Evolutionary conservation across 2,797 vertebrate species (phyloP).

Genomic region (Anomalospiza imberbis): DNA sequence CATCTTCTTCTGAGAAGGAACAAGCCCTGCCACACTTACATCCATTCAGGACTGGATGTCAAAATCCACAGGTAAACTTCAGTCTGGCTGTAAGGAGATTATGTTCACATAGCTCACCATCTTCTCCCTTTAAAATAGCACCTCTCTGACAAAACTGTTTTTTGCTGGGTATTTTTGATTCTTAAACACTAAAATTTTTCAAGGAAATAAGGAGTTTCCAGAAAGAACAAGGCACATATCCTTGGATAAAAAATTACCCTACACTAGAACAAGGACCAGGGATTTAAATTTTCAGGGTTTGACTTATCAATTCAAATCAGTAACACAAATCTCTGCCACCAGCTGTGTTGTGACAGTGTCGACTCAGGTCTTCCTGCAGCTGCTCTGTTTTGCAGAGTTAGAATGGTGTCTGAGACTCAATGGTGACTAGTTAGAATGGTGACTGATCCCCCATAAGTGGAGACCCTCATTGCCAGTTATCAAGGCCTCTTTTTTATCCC

Average conservation of each 20-base stretch:
- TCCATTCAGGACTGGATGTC: neutral
- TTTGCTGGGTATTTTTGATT: neutral
- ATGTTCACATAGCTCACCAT: neutral
- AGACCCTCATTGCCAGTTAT: neutral
- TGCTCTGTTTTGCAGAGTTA: neutral
- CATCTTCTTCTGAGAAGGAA: neutral
- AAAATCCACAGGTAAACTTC: neutral
- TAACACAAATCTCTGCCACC: neutral
- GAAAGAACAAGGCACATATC: neutral
- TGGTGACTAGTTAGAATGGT: too few species aligned
- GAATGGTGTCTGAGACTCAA: neutral
- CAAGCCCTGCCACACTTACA: fast-evolving
- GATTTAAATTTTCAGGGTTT: neutral
- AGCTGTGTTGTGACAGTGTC: neutral
- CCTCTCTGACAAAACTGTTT: neutral
- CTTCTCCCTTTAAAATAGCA: neutral
- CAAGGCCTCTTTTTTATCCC: neutral
- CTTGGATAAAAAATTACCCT: neutral
- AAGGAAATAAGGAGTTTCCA: neutral
- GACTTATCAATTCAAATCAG: neutral
- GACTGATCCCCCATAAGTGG: neutral
- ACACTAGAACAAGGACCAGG: neutral
- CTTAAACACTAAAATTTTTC: neutral
- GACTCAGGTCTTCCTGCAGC: neutral
- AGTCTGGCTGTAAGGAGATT: fast-evolving